Percentiles rank a stretch among this genome's conserved stretches.
phyloP scores from a whole-genome alignment of 2,113 vertebrate genomes.

The Ceuthmochares aereus region DNA sequence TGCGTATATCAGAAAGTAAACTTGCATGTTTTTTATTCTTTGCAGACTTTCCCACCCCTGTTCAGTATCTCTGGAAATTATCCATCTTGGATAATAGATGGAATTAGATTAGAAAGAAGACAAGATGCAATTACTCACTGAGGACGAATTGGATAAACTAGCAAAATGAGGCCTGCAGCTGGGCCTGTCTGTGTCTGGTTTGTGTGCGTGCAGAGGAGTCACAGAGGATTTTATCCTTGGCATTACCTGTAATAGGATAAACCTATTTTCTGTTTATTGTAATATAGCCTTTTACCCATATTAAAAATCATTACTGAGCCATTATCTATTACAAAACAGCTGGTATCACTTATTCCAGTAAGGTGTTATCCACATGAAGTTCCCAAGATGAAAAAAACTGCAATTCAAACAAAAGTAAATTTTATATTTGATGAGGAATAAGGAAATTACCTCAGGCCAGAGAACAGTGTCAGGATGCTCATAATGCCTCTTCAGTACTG shows the following conservation, averaged over 20 bases:
- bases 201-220: background rate
- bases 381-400: background rate
- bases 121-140: conserved; percentile 39
- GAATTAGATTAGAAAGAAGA: conserved; percentile 63
- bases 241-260: conserved; percentile 51
- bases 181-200: conserved; percentile 28
- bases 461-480: background rate
- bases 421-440: background rate
- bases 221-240: conserved; percentile 36
- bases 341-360: conserved; percentile 21
- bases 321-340: background rate
- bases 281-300: conserved; percentile 28
- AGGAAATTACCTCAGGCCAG: background rate
- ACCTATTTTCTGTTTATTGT: conserved; percentile 48
- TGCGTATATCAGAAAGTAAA: background rate
- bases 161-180: conserved; percentile 13
- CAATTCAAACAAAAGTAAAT: background rate
- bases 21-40: conserved; percentile 23
- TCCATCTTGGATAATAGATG: conserved; percentile 47
- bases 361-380: background rate
- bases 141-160: conserved; percentile 27
- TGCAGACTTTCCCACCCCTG: background rate
- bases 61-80: conserved; percentile 39
- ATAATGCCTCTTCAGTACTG: background rate
- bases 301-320: conserved; percentile 43